Evolutionary conservation across 2,113 vertebrate species (phyloP), one percentile per base, ranked within the genome.

Genomic region (Cathartes aura): DNA sequence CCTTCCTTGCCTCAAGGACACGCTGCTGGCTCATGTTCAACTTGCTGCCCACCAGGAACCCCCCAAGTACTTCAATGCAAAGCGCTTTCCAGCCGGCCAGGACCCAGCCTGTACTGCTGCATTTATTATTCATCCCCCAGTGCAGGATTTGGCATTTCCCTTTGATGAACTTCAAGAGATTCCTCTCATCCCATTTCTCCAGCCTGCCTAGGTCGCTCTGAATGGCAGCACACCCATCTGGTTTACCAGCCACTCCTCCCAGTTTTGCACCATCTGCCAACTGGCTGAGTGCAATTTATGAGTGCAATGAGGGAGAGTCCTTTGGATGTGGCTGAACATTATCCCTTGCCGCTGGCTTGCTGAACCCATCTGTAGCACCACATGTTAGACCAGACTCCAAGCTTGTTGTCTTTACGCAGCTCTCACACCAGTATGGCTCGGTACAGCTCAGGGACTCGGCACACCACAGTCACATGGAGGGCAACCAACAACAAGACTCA

Each of bases 351-450:
- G n/a, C 52, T 43, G 21, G 50, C 45, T 78, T 62, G 36, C 63
- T 62, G 87, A 53, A 48, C 22, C 63, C 76, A 72, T 38, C 40
- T 48, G 50, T 12, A 66, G 45, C 40, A 76, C 19, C 29, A 45
- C 6, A 42, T 0, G 0, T 32, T 30, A 55, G 34, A 55, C 5
- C 4, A 56, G 48, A 7, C 50, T 58, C 32, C 8, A 58, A 58
- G 68, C 30, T 9, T 59, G 12, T 18, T 47, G 59, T 42, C 47
- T 78, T 78, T 22, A 7, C 23, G 64, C 59, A 84, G 45, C 56
- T 27, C 73, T 59, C 43, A 36, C 18, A 43, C 43, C 58, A 30
- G 12, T 1, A 63, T 0, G 11, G 42, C 40, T 62, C 1, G 1
- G 20, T 26, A 63, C 7, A 60, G 62, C 53, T 4, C 9, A 3